Percentiles rank a stretch among this genome's conserved stretches.
Evolutionary conservation across 2,113 vertebrate genomes (phyloP).

Genomic region (Helogale parvula): DNA sequence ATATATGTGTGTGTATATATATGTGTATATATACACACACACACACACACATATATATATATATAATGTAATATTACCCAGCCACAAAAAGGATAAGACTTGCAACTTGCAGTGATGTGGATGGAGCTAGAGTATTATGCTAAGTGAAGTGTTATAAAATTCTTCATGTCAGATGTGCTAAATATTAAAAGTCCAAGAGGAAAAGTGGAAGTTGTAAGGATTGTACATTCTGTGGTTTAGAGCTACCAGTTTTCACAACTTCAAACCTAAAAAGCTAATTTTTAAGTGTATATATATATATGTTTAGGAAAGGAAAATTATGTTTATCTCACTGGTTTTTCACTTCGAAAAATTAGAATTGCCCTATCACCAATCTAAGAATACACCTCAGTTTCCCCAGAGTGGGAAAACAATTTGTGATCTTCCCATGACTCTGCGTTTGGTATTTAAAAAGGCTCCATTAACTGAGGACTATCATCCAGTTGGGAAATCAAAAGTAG

Average conservation of each 20-base stretch:
- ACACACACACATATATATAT: no score
- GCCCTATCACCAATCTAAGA: not conserved
- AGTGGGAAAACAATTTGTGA: not conserved
- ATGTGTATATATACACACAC: no score
- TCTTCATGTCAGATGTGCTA: rapidly evolving
- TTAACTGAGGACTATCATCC: not conserved
- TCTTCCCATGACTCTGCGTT: not conserved
- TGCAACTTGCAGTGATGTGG: no score
- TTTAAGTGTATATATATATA: not conserved
- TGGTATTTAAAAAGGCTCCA: not conserved
- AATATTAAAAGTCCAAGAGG: not conserved
- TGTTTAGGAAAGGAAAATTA: not conserved
- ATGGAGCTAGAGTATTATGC: no score
- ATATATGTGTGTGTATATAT: no score
- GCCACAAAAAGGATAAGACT: no score
- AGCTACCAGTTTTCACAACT: not conserved
- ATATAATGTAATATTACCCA: no score
- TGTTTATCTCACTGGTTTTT: not conserved
- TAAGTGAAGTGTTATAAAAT: not conserved
- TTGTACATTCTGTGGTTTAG: not conserved
- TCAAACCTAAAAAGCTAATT: not conserved
- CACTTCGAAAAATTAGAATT: not conserved
- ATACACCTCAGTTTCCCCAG: not conserved
- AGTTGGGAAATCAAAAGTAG: not conserved
- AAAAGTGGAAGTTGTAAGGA: not conserved